These are phyloP conservation scores for Nemopilema nomurai DNA, from an alignment of 30 jellyfish, hydroid and myxozoan genomes.

Conservation along the genomic window DNA sequence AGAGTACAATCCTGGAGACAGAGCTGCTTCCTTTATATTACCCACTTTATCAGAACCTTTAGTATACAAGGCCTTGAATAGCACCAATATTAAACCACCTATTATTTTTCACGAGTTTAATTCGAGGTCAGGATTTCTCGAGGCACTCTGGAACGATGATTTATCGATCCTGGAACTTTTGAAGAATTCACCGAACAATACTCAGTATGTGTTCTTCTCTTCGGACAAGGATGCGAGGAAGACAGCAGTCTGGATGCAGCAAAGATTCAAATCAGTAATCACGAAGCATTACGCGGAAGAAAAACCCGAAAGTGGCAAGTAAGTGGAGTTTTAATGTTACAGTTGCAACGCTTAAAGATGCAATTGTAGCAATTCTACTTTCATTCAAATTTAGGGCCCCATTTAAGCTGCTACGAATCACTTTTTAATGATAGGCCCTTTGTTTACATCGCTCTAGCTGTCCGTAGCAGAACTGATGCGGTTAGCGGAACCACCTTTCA, in stretches of 20 bases:
- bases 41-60: conserved; percentile 86
- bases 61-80: conserved; percentile 82
- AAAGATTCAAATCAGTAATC: conserved; percentile 70
- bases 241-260: conserved; percentile 93
- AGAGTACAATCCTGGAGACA: conserved; percentile 85
- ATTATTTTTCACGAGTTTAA: conserved; percentile 93
- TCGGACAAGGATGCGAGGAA: conserved; percentile 77
- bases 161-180: conserved; percentile 74
- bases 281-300: conserved; percentile 53
- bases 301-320: conserved; percentile 29
- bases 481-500: too few relatives aligned
- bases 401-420: too few relatives aligned
- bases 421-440: too few relatives aligned
- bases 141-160: conserved; percentile 92
- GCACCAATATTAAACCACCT: conserved; percentile 84
- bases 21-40: conserved; percentile 87
- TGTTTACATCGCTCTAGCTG: too few relatives aligned
- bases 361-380: too few relatives aligned
- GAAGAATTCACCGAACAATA: conserved; percentile 85
- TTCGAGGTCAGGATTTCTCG: conserved; percentile 89
- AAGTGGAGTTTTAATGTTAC: not conserved
- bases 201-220: conserved; percentile 86
- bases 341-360: not conserved
- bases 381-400: too few relatives aligned
- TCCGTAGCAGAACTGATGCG: too few relatives aligned